phyloP scores from a whole-genome alignment of 2,113 vertebrate genomes.

The Thryonomys swinderianus region DNA sequence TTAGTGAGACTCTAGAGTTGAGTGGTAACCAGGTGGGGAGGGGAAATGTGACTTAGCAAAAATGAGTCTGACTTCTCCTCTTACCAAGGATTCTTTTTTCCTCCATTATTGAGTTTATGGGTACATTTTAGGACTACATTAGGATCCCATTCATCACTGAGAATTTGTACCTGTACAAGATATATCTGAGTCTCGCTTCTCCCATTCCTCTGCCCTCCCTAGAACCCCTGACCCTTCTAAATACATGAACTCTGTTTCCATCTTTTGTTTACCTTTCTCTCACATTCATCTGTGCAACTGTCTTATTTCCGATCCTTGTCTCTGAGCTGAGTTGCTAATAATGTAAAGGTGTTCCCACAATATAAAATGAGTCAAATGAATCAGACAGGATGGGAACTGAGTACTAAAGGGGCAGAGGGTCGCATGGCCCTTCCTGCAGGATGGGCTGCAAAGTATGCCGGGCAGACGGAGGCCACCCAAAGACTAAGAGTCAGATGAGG shows the following conservation, averaged over 20 bases:
- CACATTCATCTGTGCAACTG: constrained; percentile 70
- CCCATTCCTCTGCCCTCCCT: too few relatives aligned
- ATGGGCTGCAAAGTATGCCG: constrained; percentile 68
- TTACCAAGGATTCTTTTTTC: constrained; percentile 63
- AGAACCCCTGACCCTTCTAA: too few relatives aligned
- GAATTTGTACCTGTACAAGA: too few relatives aligned
- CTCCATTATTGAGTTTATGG: too few relatives aligned
- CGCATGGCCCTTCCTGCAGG: constrained; percentile 68
- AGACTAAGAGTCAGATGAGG: constrained; percentile 72
- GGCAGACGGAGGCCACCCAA: constrained; percentile 60
- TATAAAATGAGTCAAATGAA: constrained; percentile 75
- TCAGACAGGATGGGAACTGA: constrained; percentile 64
- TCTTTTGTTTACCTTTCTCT: constrained; percentile 57
- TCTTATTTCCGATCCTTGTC: constrained; percentile 50
- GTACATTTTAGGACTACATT: too few relatives aligned
- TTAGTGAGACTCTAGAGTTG: not conserved
- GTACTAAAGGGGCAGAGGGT: constrained; percentile 64
- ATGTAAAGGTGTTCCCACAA: constrained; percentile 72
- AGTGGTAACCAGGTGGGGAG: not conserved
- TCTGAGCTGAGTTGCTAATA: constrained; percentile 64
- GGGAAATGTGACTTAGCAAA: constrained; percentile 60
- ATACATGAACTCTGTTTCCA: too few relatives aligned
- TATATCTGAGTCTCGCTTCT: too few relatives aligned
- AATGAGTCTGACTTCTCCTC: constrained; percentile 9
- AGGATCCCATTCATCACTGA: too few relatives aligned